Evolutionary conservation across 1,140 invertebrate genomes (phyloP).

Genomic region (Diorhabda elongata): DNA sequence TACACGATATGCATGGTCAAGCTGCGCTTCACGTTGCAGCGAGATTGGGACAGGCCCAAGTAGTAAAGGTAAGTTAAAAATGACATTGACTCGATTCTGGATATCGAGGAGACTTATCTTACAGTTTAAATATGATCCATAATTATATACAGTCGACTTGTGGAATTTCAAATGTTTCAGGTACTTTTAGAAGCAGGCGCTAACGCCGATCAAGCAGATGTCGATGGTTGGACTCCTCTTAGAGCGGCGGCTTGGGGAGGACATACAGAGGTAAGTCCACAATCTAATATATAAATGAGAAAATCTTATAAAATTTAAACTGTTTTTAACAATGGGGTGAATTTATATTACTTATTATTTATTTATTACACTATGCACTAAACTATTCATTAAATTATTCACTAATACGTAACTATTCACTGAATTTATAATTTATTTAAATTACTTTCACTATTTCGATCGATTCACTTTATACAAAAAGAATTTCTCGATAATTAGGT

Average conservation of each 20-base stretch:
- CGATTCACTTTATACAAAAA: no score
- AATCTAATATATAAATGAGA: not conserved
- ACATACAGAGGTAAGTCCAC: constrained; percentile 71
- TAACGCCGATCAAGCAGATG: constrained; percentile 76
- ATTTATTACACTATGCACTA: no score
- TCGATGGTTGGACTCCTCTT: constrained; percentile 85
- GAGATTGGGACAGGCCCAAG: constrained; percentile 70
- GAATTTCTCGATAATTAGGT: no score
- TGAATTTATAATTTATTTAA: no score
- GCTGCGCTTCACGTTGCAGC: constrained; percentile 80
- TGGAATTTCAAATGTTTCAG: constrained; percentile 24
- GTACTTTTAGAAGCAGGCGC: constrained; percentile 71
- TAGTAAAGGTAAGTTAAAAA: constrained; percentile 55
- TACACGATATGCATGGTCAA: constrained; percentile 62
- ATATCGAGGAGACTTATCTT: not conserved
- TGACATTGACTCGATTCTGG: not conserved
- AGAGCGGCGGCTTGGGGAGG: constrained; percentile 88
- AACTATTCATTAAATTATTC: no score
- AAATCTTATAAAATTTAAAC: no score
- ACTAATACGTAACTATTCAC: no score
- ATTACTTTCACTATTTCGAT: no score
- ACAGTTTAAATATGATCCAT: not conserved
- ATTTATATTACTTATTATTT: no score
- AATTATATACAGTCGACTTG: no score
- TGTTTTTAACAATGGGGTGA: no score